Percentiles rank a stretch among this genome's conserved stretches.
Conservation (phyloP, 2,888 invertebrate species). For the Sinelater perroti region DNA sequence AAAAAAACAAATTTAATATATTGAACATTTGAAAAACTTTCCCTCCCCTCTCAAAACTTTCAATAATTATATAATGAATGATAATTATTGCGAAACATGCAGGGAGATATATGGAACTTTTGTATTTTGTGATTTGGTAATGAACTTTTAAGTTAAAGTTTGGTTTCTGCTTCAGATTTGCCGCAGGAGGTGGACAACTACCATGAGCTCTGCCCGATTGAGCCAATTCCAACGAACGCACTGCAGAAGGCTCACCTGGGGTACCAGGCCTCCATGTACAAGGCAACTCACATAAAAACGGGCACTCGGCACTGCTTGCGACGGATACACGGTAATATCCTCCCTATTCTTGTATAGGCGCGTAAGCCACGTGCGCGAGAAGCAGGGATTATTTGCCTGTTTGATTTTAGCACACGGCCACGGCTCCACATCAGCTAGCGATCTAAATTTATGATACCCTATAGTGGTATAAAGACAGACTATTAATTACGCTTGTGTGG, state of each 20-base stretch:
- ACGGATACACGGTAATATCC: conserved; percentile 78
- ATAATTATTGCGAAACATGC: no score
- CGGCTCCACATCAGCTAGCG: conserved; percentile 7
- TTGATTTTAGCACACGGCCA: conserved; percentile 14
- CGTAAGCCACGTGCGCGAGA: neutral
- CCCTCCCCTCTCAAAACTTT: no score
- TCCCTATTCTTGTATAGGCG: neutral
- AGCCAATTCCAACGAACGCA: conserved; percentile 67
- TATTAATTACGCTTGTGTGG: no score
- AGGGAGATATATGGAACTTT: no score
- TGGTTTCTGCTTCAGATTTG: no score
- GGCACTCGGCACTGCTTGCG: conserved; percentile 87
- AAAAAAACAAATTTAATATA: no score
- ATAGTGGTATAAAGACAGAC: conserved; percentile 1
- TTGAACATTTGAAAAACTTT: no score
- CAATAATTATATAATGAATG: no score
- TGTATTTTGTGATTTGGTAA: no score
- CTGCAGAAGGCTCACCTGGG: conserved; percentile 74
- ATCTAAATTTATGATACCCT: no score
- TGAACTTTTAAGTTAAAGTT: no score
- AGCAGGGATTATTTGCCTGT: conserved; percentile 1
- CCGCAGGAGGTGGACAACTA: conserved; percentile 92
- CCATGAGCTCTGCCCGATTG: conserved; percentile 86
- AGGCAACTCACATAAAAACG: conserved; percentile 87
- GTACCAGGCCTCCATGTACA: conserved; percentile 86